phyloP scores from a whole-genome alignment of 2,888 invertebrate species.

The Carcina quercana region DNA sequence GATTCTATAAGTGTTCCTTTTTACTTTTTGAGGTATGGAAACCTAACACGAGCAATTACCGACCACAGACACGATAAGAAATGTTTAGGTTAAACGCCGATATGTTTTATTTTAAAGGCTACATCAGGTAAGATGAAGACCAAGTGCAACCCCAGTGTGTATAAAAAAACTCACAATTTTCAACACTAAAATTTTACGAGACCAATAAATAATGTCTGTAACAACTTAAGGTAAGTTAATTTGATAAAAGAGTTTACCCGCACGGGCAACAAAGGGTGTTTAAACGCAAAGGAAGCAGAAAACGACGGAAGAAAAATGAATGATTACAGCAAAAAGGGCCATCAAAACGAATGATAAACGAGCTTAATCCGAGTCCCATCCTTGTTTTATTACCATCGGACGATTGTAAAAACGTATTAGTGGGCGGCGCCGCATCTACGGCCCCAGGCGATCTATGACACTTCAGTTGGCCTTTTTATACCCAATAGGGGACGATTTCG shows the following conservation, averaged over 20 bases:
- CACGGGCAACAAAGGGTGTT: constrained; percentile 56
- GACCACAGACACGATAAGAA: too few species aligned
- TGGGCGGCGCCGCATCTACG: constrained; percentile 34
- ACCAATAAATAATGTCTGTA: constrained; percentile 10
- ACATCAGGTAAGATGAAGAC: too few species aligned
- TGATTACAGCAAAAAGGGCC: constrained; percentile 73
- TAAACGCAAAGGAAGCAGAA: constrained; percentile 66
- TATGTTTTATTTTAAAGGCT: too few species aligned
- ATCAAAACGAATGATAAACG: constrained; percentile 74
- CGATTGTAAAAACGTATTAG: constrained; percentile 74
- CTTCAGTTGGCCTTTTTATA: constrained; percentile 58
- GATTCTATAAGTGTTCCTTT: too few species aligned
- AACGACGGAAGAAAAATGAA: constrained; percentile 73
- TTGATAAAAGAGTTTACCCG: constrained; percentile 50
- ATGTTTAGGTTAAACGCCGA: too few species aligned
- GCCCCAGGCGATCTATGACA: constrained; percentile 48
- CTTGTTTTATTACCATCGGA: constrained; percentile 68
- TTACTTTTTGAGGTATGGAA: too few species aligned
- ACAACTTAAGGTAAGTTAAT: constrained; percentile 38
- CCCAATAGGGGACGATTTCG: constrained; percentile 41
- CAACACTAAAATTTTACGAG: constrained; percentile 11
- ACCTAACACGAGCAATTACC: too few species aligned
- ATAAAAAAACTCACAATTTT: not conserved
- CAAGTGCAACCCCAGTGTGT: not conserved
- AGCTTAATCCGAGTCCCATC: constrained; percentile 69